Conservation (phyloP, 2,797 vertebrate genomes). For the Streptopelia turtur region DNA sequence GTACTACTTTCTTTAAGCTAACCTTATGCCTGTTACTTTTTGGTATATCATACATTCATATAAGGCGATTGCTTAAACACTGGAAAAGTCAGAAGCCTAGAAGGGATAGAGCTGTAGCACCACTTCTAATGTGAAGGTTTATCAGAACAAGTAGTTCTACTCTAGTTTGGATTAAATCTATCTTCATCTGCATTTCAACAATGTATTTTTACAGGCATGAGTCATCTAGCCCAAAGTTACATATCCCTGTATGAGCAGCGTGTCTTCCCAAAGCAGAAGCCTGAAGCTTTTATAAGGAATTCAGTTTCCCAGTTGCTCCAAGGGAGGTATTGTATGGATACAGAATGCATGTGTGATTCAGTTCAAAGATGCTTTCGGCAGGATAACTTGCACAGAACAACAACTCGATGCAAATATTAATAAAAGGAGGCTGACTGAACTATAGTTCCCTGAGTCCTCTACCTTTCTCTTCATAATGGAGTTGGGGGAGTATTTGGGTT, state of each 20-base stretch:
- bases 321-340: not conserved
- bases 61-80: not conserved
- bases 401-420: not conserved
- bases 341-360: not conserved
- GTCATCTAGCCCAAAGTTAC: not conserved
- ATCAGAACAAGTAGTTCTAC: not conserved
- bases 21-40: not conserved
- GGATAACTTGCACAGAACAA: not conserved
- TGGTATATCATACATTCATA: not conserved
- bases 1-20: not conserved
- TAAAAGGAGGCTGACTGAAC: not conserved
- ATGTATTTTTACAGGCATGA: not conserved
- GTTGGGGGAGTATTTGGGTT: not conserved
- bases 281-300: not conserved
- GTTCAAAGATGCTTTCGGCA: not conserved
- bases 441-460: not conserved
- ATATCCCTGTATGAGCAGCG: not conserved
- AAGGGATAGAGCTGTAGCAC: not conserved
- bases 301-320: not conserved
- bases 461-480: not conserved
- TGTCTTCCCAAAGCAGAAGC: not conserved
- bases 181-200: not conserved
- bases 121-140: not conserved
- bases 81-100: not conserved
- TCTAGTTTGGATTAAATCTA: not conserved